Conservation (phyloP, 2,888 invertebrate genomes). For the Eristalis tenax region DNA sequence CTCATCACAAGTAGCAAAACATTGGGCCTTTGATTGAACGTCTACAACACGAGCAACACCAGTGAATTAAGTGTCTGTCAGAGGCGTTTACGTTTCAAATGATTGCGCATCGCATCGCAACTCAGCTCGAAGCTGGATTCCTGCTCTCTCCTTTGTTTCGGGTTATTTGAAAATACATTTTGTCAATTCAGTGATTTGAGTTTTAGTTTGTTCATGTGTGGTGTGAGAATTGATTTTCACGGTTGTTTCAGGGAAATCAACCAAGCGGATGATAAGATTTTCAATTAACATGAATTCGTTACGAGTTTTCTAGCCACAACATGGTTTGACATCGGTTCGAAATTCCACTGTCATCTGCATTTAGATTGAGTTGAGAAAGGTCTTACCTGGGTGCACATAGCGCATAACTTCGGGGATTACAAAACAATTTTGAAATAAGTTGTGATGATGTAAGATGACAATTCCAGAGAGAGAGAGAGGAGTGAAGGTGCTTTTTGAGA, state of each 20-base stretch:
- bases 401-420: constrained; percentile 67
- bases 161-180: constrained; percentile 37
- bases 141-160: constrained; percentile 14
- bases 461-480: no score
- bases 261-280: constrained; percentile 68
- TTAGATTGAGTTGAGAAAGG: constrained; percentile 57
- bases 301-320: constrained; percentile 33
- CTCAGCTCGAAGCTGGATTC: background rate
- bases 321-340: constrained; percentile 30
- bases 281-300: constrained; percentile 70
- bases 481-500: no score
- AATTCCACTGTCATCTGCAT: constrained; percentile 56
- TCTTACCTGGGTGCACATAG: constrained; percentile 36
- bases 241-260: constrained; percentile 48
- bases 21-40: constrained; percentile 63
- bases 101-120: background rate
- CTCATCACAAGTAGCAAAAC: constrained; percentile 65
- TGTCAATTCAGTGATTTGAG: constrained; percentile 60
- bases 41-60: constrained; percentile 56
- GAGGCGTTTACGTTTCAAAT: constrained; percentile 24
- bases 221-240: constrained; percentile 50
- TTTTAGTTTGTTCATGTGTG: constrained; percentile 18
- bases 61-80: constrained; percentile 66
- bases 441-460: background rate
- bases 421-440: constrained; percentile 44